Percentiles rank a stretch among this genome's conserved stretches.
Conservation (phyloP, 23 tunicate species). For the Styela clava region DNA sequence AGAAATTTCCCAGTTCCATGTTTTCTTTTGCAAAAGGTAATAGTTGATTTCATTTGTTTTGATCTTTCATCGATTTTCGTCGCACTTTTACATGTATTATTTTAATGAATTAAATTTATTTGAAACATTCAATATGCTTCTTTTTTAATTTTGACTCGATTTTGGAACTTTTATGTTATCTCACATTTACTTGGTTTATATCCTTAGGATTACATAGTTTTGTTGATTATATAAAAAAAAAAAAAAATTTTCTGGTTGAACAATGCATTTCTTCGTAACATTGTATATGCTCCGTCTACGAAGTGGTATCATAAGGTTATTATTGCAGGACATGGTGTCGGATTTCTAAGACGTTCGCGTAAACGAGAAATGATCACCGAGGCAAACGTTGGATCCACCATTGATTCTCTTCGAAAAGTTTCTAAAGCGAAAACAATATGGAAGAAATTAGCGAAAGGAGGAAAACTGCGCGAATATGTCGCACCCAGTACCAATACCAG, state of each 20-base stretch:
- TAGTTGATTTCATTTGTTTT: slow-evolving; percentile 1
- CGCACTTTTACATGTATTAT: too few species aligned
- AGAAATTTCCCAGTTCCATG: slow-evolving; percentile 3
- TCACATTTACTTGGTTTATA: too few species aligned
- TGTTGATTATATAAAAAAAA: too few species aligned
- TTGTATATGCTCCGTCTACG: too few species aligned
- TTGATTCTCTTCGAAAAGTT: slow-evolving; percentile 5
- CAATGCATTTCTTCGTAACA: too few species aligned
- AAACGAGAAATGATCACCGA: not conserved
- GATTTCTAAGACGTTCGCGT: not conserved
- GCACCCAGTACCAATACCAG: not conserved
- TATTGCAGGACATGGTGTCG: slow-evolving; percentile 3
- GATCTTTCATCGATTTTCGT: not conserved
- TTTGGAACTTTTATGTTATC: too few species aligned
- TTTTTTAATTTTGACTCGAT: too few species aligned
- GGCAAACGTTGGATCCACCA: not conserved
- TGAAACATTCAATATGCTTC: too few species aligned
- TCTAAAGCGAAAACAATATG: not conserved
- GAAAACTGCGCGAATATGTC: not conserved
- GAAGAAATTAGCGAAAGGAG: not conserved
- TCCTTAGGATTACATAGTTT: too few species aligned
- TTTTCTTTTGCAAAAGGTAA: slow-evolving; percentile 4
- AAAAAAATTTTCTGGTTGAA: too few species aligned
- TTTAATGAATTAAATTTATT: too few species aligned
- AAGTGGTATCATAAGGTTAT: too few species aligned